Evolutionary conservation across 1,140 invertebrate species (phyloP), one percentile per base, ranked within the genome.

Genomic region (Homarus americanus): DNA sequence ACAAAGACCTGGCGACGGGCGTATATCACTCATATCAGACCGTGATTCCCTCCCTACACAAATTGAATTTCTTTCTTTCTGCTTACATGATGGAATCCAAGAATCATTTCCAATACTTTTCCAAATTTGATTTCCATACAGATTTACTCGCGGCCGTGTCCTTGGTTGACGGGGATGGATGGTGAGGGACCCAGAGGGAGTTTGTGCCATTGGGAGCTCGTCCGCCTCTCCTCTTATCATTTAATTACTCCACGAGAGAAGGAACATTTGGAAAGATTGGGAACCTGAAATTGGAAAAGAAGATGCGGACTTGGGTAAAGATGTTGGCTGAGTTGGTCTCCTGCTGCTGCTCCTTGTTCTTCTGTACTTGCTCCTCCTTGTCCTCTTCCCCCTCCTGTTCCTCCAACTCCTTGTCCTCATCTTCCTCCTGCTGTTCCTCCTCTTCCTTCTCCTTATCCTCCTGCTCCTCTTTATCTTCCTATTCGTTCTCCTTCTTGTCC

Each of bases 81-180:
- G 87, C 87, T 89, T 82, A 89, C 87, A 49, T 82, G 87, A 89
- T 82, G 78, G 78, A 89, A 89, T 80, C 87, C 28, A 15, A 82
- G 78, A 89, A 82, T 89, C 87, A 89, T 89, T 89, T 89, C 87
- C 87, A 89, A 89, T 89, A 89, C 79, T 87, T 88, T 58, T 80
- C 82, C 53, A 58, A 66, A 88, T 88, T 88, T 88, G 86, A 88
- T 88, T 88, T 88, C 86, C 76, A 88, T 88, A 80, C 53, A 88
- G 86, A 88, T 88, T 88, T 87, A 78, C 66, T 72, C 28, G 32
- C 4, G 63, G 63, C 32, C 3, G 63, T 24, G n/a, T 24, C 4
- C 3, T 15, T 15, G 53, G 3, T 58, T 58, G 53, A 58, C 53
- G 24, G 53, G 15, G 17, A 58, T 12, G 17, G 10, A 15, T 24